A percentile compares a stretch with the other conserved stretches of the same genome.
These are phyloP conservation scores for Hippopotamus amphibius DNA, from an alignment of 2,113 vertebrate genomes.

Conservation along the genomic window DNA sequence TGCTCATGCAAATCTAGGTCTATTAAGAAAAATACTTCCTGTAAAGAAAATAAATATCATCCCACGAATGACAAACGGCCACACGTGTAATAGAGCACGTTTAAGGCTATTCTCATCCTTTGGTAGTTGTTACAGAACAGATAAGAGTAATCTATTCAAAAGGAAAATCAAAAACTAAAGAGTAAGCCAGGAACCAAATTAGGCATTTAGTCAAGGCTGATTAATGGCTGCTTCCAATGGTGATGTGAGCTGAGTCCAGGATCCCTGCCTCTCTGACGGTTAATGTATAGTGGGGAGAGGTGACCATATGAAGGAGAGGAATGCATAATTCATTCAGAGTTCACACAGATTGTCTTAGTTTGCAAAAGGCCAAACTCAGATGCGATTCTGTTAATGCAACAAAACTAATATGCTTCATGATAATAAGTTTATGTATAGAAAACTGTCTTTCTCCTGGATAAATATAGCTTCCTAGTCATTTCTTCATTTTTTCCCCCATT, in stretches of 20 bases:
- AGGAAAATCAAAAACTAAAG: constrained; percentile 49
- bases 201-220: constrained; percentile 63
- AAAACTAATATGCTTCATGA: background rate
- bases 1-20: background rate
- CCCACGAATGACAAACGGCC: background rate
- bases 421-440: background rate
- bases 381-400: background rate
- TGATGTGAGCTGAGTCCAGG: constrained; percentile 68
- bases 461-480: constrained; percentile 3
- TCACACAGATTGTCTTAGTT: constrained; percentile 40
- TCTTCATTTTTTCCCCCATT: background rate
- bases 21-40: background rate
- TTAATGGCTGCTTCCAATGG: constrained; percentile 68
- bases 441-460: background rate
- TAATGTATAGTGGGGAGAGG: constrained; percentile 8
- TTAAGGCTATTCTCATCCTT: constrained; percentile 21
- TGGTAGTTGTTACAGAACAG: constrained; percentile 49
- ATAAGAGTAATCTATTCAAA: constrained; percentile 18
- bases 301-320: constrained; percentile 58
- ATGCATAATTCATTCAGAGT: constrained; percentile 63
- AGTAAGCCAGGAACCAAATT: constrained; percentile 67
- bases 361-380: background rate
- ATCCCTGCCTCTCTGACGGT: constrained; percentile 15
- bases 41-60: background rate
- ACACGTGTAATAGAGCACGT: background rate